These are phyloP conservation scores for Erynnis tages DNA, from an alignment of 2,888 invertebrate species.

Conservation along the genomic window DNA sequence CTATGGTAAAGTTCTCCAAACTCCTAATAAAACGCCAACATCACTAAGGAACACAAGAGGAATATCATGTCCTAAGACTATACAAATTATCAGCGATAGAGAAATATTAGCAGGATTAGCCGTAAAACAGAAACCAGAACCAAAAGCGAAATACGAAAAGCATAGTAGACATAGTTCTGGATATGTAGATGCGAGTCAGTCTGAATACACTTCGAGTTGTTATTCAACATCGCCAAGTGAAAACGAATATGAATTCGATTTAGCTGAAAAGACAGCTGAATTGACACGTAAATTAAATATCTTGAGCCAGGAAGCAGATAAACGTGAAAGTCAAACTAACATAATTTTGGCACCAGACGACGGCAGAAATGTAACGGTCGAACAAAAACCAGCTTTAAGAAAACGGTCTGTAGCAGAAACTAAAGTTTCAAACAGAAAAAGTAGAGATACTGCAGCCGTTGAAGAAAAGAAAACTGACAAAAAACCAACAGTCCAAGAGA, in stretches of 20 bases:
- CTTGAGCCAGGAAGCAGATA: slow-evolving; percentile 64
- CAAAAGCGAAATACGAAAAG: slow-evolving; percentile 55
- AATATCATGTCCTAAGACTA: slow-evolving; percentile 78
- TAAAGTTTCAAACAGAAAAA: slow-evolving; percentile 37
- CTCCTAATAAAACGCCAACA: slow-evolving; percentile 75
- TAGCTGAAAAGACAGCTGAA: slow-evolving; percentile 71
- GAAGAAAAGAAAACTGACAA: slow-evolving; percentile 36
- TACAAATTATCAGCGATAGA: slow-evolving; percentile 73
- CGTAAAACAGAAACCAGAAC: slow-evolving; percentile 58
- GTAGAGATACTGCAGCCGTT: slow-evolving; percentile 2
- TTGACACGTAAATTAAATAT: slow-evolving; percentile 67
- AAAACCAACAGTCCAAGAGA: slow-evolving; percentile 31
- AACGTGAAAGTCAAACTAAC: slow-evolving; percentile 48
- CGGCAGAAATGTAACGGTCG: slow-evolving; percentile 26
- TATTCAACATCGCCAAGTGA: slow-evolving; percentile 77
- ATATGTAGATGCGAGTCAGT: slow-evolving; percentile 76
- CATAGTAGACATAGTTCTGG: slow-evolving; percentile 69
- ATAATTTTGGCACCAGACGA: slow-evolving; percentile 51
- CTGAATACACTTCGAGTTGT: slow-evolving; percentile 77
- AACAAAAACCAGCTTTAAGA: slow-evolving; percentile 49
- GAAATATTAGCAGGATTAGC: slow-evolving; percentile 78
- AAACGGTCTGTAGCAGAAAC: slow-evolving; percentile 52
- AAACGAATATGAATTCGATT: slow-evolving; percentile 76
- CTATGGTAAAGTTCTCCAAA: slow-evolving; percentile 72
- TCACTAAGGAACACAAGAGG: slow-evolving; percentile 61